A percentile compares a stretch with the other conserved stretches of the same genome.
Evolutionary conservation across 2,113 vertebrate species (phyloP).

Genomic region (Pagrus major): DNA sequence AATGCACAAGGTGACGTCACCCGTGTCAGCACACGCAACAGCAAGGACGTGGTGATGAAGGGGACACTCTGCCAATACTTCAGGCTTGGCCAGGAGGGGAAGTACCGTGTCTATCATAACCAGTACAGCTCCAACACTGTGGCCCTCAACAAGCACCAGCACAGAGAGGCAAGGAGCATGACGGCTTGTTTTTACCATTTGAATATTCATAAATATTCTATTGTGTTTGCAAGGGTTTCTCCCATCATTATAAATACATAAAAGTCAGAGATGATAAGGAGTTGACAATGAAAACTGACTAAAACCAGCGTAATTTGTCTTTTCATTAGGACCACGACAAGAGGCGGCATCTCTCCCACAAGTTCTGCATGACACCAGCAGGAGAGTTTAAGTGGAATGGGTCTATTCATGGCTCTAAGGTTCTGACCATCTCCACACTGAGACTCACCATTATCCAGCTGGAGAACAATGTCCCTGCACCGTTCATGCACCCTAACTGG

Average conservation of each 20-base stretch:
- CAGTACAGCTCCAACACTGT: slow-evolving; percentile 96
- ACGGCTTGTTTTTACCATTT: neutral
- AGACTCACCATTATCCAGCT: slow-evolving; percentile 97
- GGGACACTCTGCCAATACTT: slow-evolving; percentile 89
- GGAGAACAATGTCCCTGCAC: slow-evolving; percentile 96
- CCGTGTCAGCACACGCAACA: slow-evolving; percentile 85
- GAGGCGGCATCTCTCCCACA: slow-evolving; percentile 95
- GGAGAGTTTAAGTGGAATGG: slow-evolving; percentile 99
- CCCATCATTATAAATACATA: neutral
- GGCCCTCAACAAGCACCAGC: slow-evolving; percentile 98
- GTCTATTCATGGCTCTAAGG: slow-evolving; percentile 95
- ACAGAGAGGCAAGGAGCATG: slow-evolving; percentile 86
- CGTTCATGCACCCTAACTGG: slow-evolving; percentile 99
- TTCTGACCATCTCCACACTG: slow-evolving; percentile 97
- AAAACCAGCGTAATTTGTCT: slow-evolving; percentile 9
- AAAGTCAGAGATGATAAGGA: neutral
- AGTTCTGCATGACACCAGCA: slow-evolving; percentile 96
- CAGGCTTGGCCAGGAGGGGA: slow-evolving; percentile 97
- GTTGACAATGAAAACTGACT: neutral
- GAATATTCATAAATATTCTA: neutral
- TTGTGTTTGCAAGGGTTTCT: neutral
- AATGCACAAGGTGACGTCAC: slow-evolving; percentile 93
- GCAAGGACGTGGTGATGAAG: slow-evolving; percentile 93
- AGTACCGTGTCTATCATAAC: slow-evolving; percentile 98
- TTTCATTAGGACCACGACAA: slow-evolving; percentile 92